Conservation (phyloP, 2,113 vertebrate species). For the Indicator maculatus region DNA sequence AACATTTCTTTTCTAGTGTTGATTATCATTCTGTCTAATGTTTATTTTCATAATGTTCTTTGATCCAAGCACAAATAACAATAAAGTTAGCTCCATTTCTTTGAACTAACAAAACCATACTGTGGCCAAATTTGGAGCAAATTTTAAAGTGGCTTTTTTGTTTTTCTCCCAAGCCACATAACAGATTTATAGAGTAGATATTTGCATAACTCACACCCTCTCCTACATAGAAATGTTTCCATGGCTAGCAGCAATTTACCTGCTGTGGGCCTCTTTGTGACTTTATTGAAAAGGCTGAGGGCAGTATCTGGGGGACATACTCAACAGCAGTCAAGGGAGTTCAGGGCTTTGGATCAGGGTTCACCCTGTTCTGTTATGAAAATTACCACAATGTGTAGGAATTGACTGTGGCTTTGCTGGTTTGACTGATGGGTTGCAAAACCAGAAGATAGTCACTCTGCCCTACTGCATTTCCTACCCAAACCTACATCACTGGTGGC, state of each 20-base stretch:
- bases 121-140: slow-evolving; percentile 34
- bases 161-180: slow-evolving; percentile 24
- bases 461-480: background rate
- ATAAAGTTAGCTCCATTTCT: slow-evolving; percentile 45
- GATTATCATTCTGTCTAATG: slow-evolving; percentile 73
- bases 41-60: slow-evolving; percentile 74
- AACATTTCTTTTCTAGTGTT: slow-evolving; percentile 69
- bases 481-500: rapidly evolving
- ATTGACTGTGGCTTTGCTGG: background rate
- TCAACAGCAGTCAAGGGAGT: background rate
- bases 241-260: background rate
- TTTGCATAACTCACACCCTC: background rate
- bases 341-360: background rate
- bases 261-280: background rate
- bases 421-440: background rate
- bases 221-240: background rate
- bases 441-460: rapidly evolving
- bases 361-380: rapidly evolving
- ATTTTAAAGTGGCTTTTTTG: slow-evolving; percentile 5
- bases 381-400: background rate
- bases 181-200: background rate
- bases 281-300: background rate
- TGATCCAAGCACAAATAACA: slow-evolving; percentile 71
- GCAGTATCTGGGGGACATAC: background rate
- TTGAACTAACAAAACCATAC: slow-evolving; percentile 53